phyloP scores from a whole-genome alignment of 2,113 vertebrate genomes.

The Chinchilla lanigera region DNA sequence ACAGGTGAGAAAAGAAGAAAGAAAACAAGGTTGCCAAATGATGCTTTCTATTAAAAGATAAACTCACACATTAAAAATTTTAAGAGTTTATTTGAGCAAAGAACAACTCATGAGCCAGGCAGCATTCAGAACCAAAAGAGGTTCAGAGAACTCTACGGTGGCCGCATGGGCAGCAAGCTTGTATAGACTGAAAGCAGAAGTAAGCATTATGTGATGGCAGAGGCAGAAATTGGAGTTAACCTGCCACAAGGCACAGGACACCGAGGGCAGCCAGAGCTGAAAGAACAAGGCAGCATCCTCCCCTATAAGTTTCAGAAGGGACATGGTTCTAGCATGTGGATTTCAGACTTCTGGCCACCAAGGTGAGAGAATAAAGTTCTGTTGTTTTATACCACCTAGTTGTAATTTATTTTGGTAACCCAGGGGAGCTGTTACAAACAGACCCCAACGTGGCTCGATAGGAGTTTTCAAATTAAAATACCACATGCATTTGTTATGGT shows the following conservation, averaged over 20 bases:
- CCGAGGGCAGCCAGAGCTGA: background rate
- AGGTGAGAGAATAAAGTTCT: background rate
- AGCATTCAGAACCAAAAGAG: background rate
- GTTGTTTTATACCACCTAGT: background rate
- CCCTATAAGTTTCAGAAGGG: background rate
- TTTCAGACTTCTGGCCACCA: background rate
- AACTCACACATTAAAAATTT: background rate
- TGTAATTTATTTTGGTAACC: background rate
- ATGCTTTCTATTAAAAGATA: background rate
- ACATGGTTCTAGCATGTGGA: background rate
- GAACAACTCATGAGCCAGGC: background rate
- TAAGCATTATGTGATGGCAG: background rate
- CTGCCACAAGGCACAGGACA: background rate
- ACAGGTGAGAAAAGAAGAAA: slow-evolving; percentile 14
- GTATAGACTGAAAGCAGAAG: too few species aligned
- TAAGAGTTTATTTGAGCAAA: background rate
- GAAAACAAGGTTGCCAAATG: background rate
- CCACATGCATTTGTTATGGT: background rate
- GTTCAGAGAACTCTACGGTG: background rate
- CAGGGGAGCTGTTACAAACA: background rate
- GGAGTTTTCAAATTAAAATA: background rate
- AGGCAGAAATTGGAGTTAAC: background rate
- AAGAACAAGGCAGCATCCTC: background rate
- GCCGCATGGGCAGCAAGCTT: background rate
- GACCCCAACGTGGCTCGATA: background rate